phyloP scores from a whole-genome alignment of 2,888 invertebrate species.

The Thysanoteuthis rhombus region DNA sequence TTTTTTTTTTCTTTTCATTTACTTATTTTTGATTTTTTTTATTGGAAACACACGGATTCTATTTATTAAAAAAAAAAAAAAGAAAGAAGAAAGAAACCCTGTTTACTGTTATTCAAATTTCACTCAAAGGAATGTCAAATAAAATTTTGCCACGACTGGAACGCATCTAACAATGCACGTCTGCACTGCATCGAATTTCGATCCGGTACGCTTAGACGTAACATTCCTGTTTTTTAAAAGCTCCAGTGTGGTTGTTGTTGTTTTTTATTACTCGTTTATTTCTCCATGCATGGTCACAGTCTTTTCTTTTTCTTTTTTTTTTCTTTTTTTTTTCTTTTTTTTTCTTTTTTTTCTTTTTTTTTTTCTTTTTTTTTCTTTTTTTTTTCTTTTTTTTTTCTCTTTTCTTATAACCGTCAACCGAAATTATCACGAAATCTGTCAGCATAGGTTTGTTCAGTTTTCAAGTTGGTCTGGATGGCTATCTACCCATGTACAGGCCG shows the following conservation, averaged over 20 bases:
- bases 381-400: neutral
- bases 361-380: neutral
- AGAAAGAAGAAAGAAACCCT: neutral
- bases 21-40: too few relatives aligned
- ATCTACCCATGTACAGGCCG: too few relatives aligned
- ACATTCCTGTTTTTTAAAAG: neutral
- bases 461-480: too few relatives aligned
- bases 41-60: neutral
- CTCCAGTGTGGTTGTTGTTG: neutral
- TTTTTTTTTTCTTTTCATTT: too few relatives aligned
- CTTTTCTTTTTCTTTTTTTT: neutral
- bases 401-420: too few relatives aligned
- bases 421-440: too few relatives aligned
- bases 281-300: neutral
- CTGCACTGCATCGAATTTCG: neutral
- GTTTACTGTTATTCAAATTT: neutral
- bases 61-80: neutral
- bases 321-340: neutral
- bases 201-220: neutral
- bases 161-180: neutral
- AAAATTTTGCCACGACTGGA: neutral
- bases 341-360: neutral
- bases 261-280: neutral
- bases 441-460: too few relatives aligned
- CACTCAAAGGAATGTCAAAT: neutral